Percentiles rank a stretch among this genome's conserved stretches.
Evolutionary conservation across 1,140 invertebrate species (phyloP).

Genomic region (Zaprionus gabonicus): DNA sequence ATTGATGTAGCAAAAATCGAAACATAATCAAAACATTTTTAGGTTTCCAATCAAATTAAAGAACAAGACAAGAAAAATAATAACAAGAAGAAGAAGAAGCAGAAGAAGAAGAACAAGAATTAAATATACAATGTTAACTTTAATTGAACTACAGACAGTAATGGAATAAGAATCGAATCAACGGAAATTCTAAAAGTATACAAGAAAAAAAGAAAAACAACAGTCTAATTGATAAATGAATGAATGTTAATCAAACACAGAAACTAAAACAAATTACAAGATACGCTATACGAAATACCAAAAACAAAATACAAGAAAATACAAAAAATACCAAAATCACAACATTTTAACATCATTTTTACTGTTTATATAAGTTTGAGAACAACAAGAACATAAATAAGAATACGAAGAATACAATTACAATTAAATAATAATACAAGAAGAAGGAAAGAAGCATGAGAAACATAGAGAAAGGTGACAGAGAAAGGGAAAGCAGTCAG

Average conservation of each 20-base stretch:
- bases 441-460: conserved; percentile 18
- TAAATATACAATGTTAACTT: conserved; percentile 64
- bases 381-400: conserved; percentile 34
- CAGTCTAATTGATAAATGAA: conserved; percentile 65
- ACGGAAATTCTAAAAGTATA: conserved; percentile 59
- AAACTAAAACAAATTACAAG: conserved; percentile 32
- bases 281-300: conserved; percentile 7
- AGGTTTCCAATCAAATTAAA: conserved; percentile 76
- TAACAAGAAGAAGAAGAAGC: not conserved
- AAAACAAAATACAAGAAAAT: conserved; percentile 15
- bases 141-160: conserved; percentile 54
- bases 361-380: conserved; percentile 74
- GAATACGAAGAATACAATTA: conserved; percentile 33
- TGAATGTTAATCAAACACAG: conserved; percentile 72
- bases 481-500: conserved; percentile 33
- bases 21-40: conserved; percentile 83
- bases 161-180: conserved; percentile 54
- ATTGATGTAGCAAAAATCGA: conserved; percentile 62
- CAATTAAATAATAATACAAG: conserved; percentile 39
- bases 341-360: conserved; percentile 80
- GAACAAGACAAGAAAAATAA: conserved; percentile 9
- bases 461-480: not conserved
- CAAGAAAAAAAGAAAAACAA: conserved; percentile 34
- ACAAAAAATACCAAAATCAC: conserved; percentile 59
- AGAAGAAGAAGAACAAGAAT: conserved; percentile 32